phyloP scores from a whole-genome alignment of 2,113 vertebrate species.

The Podarcis cretensis region DNA sequence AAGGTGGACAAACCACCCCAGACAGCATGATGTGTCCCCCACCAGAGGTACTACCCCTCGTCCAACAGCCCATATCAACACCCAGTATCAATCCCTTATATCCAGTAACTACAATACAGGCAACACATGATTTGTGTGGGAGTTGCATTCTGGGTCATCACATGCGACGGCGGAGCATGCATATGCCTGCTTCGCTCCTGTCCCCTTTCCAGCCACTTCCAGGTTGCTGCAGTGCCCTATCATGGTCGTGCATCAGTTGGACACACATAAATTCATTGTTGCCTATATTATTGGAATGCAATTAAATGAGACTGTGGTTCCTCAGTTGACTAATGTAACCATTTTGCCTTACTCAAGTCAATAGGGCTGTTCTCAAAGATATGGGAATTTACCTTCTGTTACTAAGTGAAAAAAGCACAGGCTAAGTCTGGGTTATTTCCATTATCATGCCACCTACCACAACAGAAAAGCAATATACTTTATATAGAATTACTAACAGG shows the following conservation, averaged over 20 bases:
- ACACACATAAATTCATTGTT: neutral
- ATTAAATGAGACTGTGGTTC: neutral
- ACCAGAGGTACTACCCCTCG: too few relatives aligned
- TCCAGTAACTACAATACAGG: neutral
- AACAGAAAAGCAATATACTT: neutral
- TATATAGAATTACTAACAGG: neutral
- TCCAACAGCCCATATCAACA: too few relatives aligned
- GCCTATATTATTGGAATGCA: neutral
- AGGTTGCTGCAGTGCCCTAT: too few relatives aligned
- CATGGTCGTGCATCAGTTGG: too few relatives aligned
- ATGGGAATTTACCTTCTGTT: neutral
- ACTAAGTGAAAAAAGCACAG: neutral
- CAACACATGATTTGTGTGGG: too few relatives aligned
- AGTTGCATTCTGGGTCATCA: too few relatives aligned
- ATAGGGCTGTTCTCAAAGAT: neutral
- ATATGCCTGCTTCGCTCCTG: too few relatives aligned
- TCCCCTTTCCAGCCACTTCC: too few relatives aligned
- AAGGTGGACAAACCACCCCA: too few relatives aligned
- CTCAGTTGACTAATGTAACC: neutral
- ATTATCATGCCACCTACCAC: neutral
- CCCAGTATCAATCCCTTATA: neutral
- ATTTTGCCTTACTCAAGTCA: neutral
- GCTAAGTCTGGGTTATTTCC: neutral
- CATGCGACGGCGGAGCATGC: too few relatives aligned
- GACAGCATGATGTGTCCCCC: too few relatives aligned